phyloP scores from a whole-genome alignment of 2,797 vertebrate species.

The Pogoniulus pusillus region DNA sequence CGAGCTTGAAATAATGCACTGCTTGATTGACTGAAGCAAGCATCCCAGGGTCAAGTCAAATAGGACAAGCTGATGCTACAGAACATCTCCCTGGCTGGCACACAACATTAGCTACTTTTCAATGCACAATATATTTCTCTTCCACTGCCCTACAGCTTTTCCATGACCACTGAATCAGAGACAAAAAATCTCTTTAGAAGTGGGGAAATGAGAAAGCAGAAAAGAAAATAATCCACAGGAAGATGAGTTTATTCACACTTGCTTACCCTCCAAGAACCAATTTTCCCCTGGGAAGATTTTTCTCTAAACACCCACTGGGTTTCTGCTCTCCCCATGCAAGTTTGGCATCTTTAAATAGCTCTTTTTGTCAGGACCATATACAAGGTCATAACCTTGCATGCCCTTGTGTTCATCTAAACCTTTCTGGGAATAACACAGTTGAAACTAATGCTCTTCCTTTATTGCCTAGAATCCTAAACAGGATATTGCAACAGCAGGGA shows the following conservation, averaged over 20 bases:
- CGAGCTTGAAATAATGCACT: conserved; percentile 33
- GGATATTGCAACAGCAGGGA: conserved; percentile 45
- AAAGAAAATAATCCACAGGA: not conserved
- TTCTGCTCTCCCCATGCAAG: not conserved
- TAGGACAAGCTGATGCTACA: not conserved
- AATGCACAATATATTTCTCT: not conserved
- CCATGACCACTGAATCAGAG: not conserved
- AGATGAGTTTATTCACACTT: conserved; percentile 27
- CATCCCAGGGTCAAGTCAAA: conserved; percentile 34
- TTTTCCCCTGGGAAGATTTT: conserved; percentile 13
- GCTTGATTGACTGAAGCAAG: conserved; percentile 20
- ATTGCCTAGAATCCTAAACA: conserved; percentile 31
- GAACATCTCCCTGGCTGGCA: not conserved
- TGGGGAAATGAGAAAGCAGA: not conserved
- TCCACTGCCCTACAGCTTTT: not conserved
- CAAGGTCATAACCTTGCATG: not conserved
- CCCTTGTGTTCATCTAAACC: not conserved
- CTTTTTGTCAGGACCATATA: not conserved
- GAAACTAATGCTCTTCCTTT: conserved; percentile 9
- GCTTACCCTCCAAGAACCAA: conserved; percentile 20
- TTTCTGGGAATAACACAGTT: conserved; percentile 13
- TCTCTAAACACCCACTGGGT: not conserved
- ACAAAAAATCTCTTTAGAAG: not conserved
- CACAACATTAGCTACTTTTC: not conserved
- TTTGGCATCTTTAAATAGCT: not conserved